phyloP scores from a whole-genome alignment of 2,113 vertebrate genomes.

The Pseudorhombus dupliciocellatus region DNA sequence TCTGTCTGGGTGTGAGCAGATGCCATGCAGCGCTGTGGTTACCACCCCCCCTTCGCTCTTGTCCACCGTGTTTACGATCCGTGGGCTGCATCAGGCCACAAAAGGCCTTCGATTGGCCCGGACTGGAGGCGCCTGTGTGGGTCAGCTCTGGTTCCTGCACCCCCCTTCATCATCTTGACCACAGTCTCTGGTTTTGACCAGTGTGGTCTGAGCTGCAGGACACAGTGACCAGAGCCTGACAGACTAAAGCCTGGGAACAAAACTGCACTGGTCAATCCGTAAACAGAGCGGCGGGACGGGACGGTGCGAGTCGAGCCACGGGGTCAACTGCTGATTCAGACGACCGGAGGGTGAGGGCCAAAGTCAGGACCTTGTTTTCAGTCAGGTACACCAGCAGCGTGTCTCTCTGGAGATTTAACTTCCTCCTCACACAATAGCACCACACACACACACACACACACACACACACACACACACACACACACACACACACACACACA shows the following conservation, averaged over 20 bases:
- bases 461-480: too few species aligned
- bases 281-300: conserved; percentile 13
- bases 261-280: conserved; percentile 33
- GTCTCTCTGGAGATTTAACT: background rate
- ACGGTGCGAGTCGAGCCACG: background rate
- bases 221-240: conserved; percentile 43
- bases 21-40: conserved; percentile 54
- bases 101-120: conserved; percentile 62
- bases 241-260: conserved; percentile 37
- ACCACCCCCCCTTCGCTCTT: conserved; percentile 31
- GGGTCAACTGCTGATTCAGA: background rate
- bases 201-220: conserved; percentile 28
- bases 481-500: conserved; percentile 19
- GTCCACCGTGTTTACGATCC: conserved; percentile 56
- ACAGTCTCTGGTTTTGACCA: conserved; percentile 46
- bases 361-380: background rate
- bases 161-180: conserved; percentile 58
- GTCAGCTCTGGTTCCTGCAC: conserved; percentile 65
- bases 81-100: conserved; percentile 41
- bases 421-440: background rate
- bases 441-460: conserved; percentile 12
- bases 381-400: background rate
- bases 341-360: background rate
- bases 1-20: conserved; percentile 55
- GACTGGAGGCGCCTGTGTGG: conserved; percentile 74